A percentile compares a stretch with the other conserved stretches of the same genome.
Evolutionary conservation across 2,113 vertebrate genomes (phyloP).

Genomic region (Lethenteron camtschaticum): DNA sequence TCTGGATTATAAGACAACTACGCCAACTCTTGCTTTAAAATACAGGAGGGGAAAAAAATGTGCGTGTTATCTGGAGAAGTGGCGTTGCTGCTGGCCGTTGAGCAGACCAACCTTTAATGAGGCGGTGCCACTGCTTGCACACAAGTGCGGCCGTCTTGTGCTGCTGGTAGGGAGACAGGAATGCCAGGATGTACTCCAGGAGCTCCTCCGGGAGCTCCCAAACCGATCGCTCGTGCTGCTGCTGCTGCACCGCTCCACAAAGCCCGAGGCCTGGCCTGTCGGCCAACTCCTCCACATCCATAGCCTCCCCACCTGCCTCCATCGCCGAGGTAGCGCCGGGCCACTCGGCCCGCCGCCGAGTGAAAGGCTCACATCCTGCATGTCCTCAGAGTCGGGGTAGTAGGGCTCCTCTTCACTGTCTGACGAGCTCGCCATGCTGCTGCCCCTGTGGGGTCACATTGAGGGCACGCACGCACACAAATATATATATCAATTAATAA

Average conservation of each 20-base stretch:
- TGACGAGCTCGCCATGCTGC: constrained; percentile 55
- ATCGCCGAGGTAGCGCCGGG: constrained; percentile 39
- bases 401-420: constrained; percentile 63
- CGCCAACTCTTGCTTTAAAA: too few species aligned
- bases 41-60: too few species aligned
- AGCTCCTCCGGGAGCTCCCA: constrained; percentile 79
- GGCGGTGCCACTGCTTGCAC: constrained; percentile 95
- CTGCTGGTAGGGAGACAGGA: constrained; percentile 89
- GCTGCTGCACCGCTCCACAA: constrained; percentile 14
- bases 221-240: constrained; percentile 37
- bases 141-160: constrained; percentile 92
- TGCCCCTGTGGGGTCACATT: too few species aligned
- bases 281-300: constrained; percentile 32
- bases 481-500: too few species aligned
- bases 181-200: constrained; percentile 84
- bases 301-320: constrained; percentile 47
- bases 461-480: too few species aligned
- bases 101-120: constrained; percentile 64
- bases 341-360: too few species aligned
- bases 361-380: too few species aligned
- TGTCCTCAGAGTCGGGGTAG: too few species aligned
- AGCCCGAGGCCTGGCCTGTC: constrained; percentile 21
- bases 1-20: too few species aligned
- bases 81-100: too few species aligned
- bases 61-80: too few species aligned